Evolutionary conservation across 2,888 invertebrate species (phyloP), one percentile per base, ranked within the genome.

Genomic region (Rhagonycha lutea): DNA sequence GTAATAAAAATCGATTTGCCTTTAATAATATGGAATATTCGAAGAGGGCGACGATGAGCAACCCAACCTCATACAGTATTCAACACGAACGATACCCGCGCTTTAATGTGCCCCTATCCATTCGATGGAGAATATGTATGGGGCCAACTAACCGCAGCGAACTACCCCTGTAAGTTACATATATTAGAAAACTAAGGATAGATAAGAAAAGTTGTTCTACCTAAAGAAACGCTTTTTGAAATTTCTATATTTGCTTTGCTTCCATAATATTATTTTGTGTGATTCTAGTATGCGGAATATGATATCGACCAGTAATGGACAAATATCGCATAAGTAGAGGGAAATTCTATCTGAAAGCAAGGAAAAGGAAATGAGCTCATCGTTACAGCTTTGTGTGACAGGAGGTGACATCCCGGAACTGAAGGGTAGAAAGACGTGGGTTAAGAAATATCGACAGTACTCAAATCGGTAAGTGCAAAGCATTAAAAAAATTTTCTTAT

Each of bases 61-160:
- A 75, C 72, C 63, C 76, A 74, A 78, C 62, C 83, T 84, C 84
- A 85, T 85, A 85, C 84, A 85, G 84, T 85, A 85, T 85, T 85
- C 85, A 85, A 83, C 84, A 83, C 83, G 82, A 81, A 80, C 82
- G 81, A 84, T 84, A 84, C 83, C 83, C 83, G 47, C 80, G 81
- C 83, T 83, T 83, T 84, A 84, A 84, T 84, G 84, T 81, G 82
- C 80, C 82, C 82, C 82, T 82, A 82, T 84, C 83, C 83, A 81
- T 80, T 82, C 81, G 82, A 83, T 82, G 81, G 82, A 80, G 84
- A 85, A 85, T 84, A 85, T 85, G 84, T 85, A 85, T 85, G 83
- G 82, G 80, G 74, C 79, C 80, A 80, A 79, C 75, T 76, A 76
- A 78, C 75, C 80, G 80, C 63, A 81, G 81, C 82, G 82, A 83